Evolutionary conservation across 2,797 vertebrate species (phyloP).

Genomic region (Pelochelys cantorii): DNA sequence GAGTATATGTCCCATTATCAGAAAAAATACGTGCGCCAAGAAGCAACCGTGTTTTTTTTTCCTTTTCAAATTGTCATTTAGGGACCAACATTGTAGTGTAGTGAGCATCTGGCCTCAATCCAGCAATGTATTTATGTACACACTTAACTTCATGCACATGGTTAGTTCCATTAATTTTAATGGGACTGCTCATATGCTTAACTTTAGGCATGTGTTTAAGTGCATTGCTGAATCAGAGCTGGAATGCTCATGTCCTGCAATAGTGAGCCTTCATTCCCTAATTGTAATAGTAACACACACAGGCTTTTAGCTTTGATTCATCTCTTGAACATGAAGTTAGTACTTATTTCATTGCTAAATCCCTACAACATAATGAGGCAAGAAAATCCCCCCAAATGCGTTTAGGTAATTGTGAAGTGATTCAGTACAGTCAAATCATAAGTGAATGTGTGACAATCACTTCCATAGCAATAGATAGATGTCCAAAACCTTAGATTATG

Average conservation of each 20-base stretch:
- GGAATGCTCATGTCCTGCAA: neutral
- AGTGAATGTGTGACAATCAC: neutral
- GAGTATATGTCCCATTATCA: neutral
- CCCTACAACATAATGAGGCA: neutral
- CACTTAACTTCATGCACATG: neutral
- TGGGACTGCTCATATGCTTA: neutral
- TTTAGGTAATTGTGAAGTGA: neutral
- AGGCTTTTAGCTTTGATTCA: neutral
- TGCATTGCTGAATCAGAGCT: neutral
- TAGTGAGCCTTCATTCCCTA: no score
- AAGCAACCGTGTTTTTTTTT: neutral
- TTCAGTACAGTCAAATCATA: neutral
- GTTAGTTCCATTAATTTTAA: neutral
- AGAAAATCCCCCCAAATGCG: neutral
- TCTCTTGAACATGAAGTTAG: neutral
- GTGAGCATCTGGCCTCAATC: neutral
- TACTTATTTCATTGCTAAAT: neutral
- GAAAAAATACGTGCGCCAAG: neutral
- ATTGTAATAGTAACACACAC: neutral
- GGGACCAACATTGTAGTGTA: neutral
- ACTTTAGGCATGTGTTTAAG: neutral
- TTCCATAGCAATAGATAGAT: neutral
- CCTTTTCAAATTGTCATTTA: neutral
- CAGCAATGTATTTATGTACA: neutral
- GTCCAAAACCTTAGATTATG: neutral